phyloP scores from a whole-genome alignment of 1,140 invertebrate genomes.

The Saccostrea echinata region DNA sequence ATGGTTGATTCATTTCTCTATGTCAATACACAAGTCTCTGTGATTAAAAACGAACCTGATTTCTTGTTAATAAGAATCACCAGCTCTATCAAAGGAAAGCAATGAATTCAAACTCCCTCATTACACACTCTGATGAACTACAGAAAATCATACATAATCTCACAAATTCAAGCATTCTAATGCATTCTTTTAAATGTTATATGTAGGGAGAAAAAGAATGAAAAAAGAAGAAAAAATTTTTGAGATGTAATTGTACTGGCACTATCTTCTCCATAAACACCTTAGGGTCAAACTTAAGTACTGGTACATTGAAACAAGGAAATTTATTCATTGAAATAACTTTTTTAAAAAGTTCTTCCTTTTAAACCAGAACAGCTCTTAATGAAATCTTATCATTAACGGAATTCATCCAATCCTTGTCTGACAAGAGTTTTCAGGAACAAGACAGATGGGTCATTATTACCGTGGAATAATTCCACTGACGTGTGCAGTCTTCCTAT shows the following conservation, averaged over 20 bases:
- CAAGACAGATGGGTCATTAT: background rate
- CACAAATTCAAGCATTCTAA: background rate
- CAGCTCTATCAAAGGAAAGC: background rate
- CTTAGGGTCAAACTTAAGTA: no score
- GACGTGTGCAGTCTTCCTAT: no score
- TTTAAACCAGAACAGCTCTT: background rate
- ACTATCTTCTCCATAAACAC: no score
- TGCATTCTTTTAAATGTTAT: background rate
- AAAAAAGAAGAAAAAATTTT: no score
- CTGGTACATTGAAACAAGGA: background rate
- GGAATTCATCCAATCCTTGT: no score
- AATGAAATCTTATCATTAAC: no score
- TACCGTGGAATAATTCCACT: no score
- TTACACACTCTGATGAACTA: background rate
- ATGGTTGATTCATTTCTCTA: slow-evolving; percentile 2
- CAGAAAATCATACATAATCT: background rate
- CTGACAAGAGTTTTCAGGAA: background rate
- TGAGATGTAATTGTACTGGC: no score
- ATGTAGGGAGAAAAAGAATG: no score
- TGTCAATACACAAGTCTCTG: slow-evolving; percentile 18
- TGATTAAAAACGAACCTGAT: slow-evolving; percentile 35
- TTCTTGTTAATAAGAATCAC: background rate
- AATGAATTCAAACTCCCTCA: background rate
- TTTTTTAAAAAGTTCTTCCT: background rate
- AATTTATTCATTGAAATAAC: no score